These are phyloP conservation scores for Eupleurogrammus muticus DNA, from an alignment of 2,797 vertebrate genomes.

Conservation along the genomic window DNA sequence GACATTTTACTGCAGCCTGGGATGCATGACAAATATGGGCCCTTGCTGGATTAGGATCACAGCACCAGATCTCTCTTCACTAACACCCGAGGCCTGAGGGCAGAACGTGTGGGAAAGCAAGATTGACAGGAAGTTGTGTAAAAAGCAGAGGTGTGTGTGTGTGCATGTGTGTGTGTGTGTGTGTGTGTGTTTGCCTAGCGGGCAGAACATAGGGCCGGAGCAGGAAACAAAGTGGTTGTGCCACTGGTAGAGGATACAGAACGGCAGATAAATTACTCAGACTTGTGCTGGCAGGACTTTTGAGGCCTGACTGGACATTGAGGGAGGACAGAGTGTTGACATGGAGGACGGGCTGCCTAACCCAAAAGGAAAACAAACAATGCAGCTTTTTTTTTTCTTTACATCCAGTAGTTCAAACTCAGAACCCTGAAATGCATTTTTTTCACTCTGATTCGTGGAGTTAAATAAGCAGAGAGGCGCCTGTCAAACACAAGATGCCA, in stretches of 20 bases:
- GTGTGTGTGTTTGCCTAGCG: conserved; percentile 66
- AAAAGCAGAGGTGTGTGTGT: too few species aligned
- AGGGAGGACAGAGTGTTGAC: conserved; percentile 73
- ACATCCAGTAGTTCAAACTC: conserved; percentile 25
- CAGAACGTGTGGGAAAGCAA: conserved; percentile 64
- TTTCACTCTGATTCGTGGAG: too few species aligned
- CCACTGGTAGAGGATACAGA: conserved; percentile 74
- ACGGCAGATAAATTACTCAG: conserved; percentile 72
- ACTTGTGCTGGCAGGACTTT: conserved; percentile 78
- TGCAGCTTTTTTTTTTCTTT: conserved; percentile 23
- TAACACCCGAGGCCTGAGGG: conserved; percentile 56
- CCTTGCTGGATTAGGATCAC: conserved; percentile 69
- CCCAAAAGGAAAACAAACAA: conserved; percentile 62
- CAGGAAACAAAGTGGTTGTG: conserved; percentile 73
- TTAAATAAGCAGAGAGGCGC: neutral
- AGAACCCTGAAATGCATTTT: conserved; percentile 10
- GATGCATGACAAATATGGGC: conserved; percentile 53
- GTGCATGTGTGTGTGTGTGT: conserved; percentile 54
- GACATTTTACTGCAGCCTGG: conserved; percentile 26
- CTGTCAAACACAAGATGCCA: neutral
- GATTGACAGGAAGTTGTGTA: conserved; percentile 72
- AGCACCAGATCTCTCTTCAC: conserved; percentile 52
- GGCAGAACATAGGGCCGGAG: conserved; percentile 65
- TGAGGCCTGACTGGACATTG: conserved; percentile 65
- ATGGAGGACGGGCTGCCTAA: conserved; percentile 48